phyloP scores from a whole-genome alignment of 2,888 invertebrate genomes.

The Lasioglossum figueresi region DNA sequence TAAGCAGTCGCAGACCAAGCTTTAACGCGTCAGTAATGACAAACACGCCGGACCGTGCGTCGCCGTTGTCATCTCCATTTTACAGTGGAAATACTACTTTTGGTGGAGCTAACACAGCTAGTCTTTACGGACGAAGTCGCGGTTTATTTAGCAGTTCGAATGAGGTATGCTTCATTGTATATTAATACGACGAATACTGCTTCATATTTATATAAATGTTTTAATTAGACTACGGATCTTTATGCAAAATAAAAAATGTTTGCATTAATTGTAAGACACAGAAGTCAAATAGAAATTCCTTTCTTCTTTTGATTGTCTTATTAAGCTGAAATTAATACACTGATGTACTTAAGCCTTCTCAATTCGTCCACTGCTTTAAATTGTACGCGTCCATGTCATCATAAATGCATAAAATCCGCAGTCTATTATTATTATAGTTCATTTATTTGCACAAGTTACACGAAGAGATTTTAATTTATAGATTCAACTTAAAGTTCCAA shows the following conservation, averaged over 20 bases:
- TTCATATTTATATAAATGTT: background rate
- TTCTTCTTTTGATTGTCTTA: too few species aligned
- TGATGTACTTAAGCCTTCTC: too few species aligned
- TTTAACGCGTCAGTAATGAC: slow-evolving; percentile 85
- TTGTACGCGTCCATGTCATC: too few species aligned
- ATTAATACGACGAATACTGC: background rate
- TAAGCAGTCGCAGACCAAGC: slow-evolving; percentile 85
- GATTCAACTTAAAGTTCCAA: slow-evolving; percentile 77
- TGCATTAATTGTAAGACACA: too few species aligned
- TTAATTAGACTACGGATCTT: too few species aligned
- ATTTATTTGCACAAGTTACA: background rate
- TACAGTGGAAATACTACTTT: slow-evolving; percentile 91
- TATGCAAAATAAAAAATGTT: too few species aligned
- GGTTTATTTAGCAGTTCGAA: slow-evolving; percentile 72
- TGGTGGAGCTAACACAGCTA: slow-evolving; percentile 88
- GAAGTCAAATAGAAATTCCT: too few species aligned
- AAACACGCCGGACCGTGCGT: slow-evolving; percentile 83
- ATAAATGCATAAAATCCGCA: too few species aligned
- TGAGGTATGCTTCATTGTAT: slow-evolving; percentile 66
- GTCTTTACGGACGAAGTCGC: slow-evolving; percentile 75
- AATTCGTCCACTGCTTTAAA: too few species aligned
- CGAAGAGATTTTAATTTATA: slow-evolving; percentile 37
- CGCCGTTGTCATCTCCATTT: slow-evolving; percentile 87
- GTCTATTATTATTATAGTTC: background rate
- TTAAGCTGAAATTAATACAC: too few species aligned